Evolutionary conservation across 2,113 vertebrate genomes (phyloP).

Genomic region (Aegypius monachus): DNA sequence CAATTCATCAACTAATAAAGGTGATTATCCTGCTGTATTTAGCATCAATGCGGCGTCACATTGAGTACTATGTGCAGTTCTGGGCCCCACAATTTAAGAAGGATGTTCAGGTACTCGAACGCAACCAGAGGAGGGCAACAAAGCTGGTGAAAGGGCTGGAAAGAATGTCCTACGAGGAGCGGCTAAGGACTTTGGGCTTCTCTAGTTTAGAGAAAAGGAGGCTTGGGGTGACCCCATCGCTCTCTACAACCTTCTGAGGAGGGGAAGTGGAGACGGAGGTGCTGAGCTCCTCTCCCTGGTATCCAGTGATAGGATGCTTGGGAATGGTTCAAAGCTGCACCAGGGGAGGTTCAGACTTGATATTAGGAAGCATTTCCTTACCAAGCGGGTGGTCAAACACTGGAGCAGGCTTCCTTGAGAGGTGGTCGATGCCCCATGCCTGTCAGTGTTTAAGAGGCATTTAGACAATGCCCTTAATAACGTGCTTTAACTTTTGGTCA

Average conservation of each 20-base stretch:
- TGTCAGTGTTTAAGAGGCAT: not conserved
- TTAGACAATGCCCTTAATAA: not conserved
- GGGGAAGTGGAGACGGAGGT: not conserved
- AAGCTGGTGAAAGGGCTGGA: not conserved
- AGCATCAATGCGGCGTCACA: not conserved
- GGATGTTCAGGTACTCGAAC: not conserved
- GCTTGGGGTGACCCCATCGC: not conserved
- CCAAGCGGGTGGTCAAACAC: not conserved
- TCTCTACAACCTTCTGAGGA: not conserved
- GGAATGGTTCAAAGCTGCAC: not conserved
- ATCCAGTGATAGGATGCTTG: rapidly evolving
- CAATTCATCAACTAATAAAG: not conserved
- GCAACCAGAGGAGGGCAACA: not conserved
- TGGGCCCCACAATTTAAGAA: not conserved
- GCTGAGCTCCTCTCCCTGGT: not conserved
- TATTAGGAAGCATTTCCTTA: not conserved
- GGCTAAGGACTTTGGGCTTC: not conserved
- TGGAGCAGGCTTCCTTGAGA: not conserved
- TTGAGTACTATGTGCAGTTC: not conserved
- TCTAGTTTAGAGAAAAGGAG: not conserved
- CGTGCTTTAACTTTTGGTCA: not conserved
- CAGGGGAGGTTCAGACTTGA: not conserved
- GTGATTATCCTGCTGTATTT: not conserved
- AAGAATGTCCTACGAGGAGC: not conserved
- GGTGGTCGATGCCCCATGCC: rapidly evolving